Evolutionary conservation across 2,888 invertebrate genomes (phyloP), one percentile per base, ranked within the genome.

Genomic region (Neoaliturus tenellus): DNA sequence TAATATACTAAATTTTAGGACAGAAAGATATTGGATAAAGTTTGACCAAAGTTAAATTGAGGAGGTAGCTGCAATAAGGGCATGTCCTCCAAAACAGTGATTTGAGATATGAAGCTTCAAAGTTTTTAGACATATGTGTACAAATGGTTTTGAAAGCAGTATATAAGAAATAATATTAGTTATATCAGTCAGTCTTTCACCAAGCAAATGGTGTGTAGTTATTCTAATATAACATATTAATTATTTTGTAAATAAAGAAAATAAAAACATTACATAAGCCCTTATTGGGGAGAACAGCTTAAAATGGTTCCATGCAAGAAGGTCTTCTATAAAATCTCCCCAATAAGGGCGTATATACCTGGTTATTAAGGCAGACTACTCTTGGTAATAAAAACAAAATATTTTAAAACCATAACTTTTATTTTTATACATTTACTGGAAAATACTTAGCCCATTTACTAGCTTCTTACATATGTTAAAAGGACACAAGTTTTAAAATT

Each of bases 31-130:
- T n/a, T n/a, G n/a, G n/a, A n/a, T n/a, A n/a, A n/a, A n/a, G n/a
- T n/a, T n/a, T n/a, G n/a, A n/a, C n/a, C n/a, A n/a, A n/a, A n/a
- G n/a, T n/a, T n/a, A n/a, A 69, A 69, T 5, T 23, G 5, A 69
- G 69, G 20, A 23, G 69, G 69, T 69, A 69, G 69, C 69, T 69
- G 69, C 69, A 69, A 69, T 23, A 23, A 69, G 25, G 69, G 25
- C 69, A 5, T 69, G 28, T 69, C 2, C 3, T 69, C 69, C 69
- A 69, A 69, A 69, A 69, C 69, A 69, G 4, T n/a, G 69, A 5
- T 69, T 69, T 69, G 69, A 69, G 69, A 69, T 23, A 69, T 23
- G 28, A 25, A 69, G 23, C 28, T 69, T 69, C 23, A 25, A 69
- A 69, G 28, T 69, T 23, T 69, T 69, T 69, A 69, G 4, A 23